These are phyloP conservation scores for Microchrysa polita DNA, from an alignment of 2,888 invertebrate genomes.

Conservation along the genomic window DNA sequence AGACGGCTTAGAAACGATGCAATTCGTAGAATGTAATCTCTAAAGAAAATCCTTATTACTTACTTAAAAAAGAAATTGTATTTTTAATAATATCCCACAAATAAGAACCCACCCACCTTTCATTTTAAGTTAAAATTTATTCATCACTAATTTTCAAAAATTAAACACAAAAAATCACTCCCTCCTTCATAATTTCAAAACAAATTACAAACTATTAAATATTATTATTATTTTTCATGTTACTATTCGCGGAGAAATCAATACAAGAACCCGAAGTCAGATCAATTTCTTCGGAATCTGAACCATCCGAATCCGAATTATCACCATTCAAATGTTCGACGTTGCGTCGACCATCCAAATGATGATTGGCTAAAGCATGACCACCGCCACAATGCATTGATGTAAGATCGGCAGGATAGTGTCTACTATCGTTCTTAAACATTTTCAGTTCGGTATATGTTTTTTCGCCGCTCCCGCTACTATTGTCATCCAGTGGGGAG, in stretches of 20 bases:
- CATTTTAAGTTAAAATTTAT: background rate
- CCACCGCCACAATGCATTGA: constrained; percentile 27
- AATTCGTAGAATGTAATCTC: too few relatives aligned
- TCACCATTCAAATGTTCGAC: constrained; percentile 40
- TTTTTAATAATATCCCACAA: too few relatives aligned
- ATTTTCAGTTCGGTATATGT: constrained; percentile 63
- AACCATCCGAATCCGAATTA: constrained; percentile 60
- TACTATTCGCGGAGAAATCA: constrained; percentile 62
- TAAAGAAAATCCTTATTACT: too few relatives aligned
- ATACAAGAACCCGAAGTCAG: constrained; percentile 62
- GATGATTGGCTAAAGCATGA: constrained; percentile 26
- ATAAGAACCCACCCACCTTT: too few relatives aligned
- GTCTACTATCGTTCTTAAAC: constrained; percentile 57
- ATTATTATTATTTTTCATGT: constrained; percentile 32
- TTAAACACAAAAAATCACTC: background rate
- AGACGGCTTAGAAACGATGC: too few relatives aligned
- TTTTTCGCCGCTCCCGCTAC: constrained; percentile 54
- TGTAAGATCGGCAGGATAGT: constrained; percentile 23
- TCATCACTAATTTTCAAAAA: background rate
- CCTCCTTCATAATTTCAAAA: background rate
- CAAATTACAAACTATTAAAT: constrained; percentile 29
- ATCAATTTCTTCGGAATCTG: constrained; percentile 64
- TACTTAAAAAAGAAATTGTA: too few relatives aligned
- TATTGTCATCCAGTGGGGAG: background rate
- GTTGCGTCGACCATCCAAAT: constrained; percentile 42